Base-by-base conservation (phyloP, 1,140 invertebrate species). In the Thaumetopoea pityocampa region DNA sequence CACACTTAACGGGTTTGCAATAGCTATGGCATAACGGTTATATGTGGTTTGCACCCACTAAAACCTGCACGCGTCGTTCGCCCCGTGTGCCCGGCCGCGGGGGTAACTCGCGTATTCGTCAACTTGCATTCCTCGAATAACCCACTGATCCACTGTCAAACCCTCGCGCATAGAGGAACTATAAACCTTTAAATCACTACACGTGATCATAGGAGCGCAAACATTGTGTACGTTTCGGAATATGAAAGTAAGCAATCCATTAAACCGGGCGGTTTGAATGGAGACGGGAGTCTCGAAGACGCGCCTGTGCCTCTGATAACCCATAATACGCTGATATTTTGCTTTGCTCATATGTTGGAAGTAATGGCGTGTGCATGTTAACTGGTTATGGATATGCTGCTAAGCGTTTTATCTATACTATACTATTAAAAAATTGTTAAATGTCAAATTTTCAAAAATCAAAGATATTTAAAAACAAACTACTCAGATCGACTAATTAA, bases 291-390 rank as follows among this genome's bases (percentile, higher is more conserved):
- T 57, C 60, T 53, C 60, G 46, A 70, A 74, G 69, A 73, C 67
- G 66, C 57, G 74, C 62, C 73, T 71, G 20, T 60, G 67, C 64
- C 64, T 73, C 72, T 81, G 77, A 84, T 84, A 84, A 80, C 77
- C 79, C 70, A 70, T 84, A 84, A 84, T 84, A 73, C 77, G 67
- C 68, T 73, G 77, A 84, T 84, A 84, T 84, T 84, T 78, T 84
- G 71, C 74, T 71, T 72, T 81, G 71, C 74, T 84, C 79, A 84
- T 84, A 84, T 74, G 77, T 84, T 69, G 79, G 74, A 79, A 81
- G 79, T 84, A 84, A 84, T 81, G 74, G 77, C 58, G 76, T 59
- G 74, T 76, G 55, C 58, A 19, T 44, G 51, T 34, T 56, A 5
- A 33, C 27, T 33, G 29, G 30, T 36, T 65, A 27, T 61, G 59